These are phyloP conservation scores for Malurus cyaneus DNA, from an alignment of 2,113 vertebrate species.

Conservation along the genomic window DNA sequence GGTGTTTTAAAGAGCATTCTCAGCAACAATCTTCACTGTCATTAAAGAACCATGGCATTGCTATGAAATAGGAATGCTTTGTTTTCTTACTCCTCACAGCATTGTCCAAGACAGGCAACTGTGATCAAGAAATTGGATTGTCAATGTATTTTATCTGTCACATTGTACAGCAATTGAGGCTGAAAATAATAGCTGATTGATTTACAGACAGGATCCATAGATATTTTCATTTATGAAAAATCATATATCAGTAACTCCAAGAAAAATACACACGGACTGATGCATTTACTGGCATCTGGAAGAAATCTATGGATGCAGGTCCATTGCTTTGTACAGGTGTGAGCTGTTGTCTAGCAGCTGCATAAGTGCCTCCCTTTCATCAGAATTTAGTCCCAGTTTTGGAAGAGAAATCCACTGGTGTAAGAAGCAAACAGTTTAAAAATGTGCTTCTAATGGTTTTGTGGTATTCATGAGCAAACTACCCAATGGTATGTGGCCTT, in stretches of 20 bases:
- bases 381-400: background rate
- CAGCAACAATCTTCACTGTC: background rate
- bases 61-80: slow-evolving; percentile 6
- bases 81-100: background rate
- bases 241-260: background rate
- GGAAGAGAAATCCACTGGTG: background rate
- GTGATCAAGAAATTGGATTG: background rate
- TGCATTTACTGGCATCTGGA: background rate
- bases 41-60: background rate
- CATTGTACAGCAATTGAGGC: background rate
- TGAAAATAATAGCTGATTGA: slow-evolving; percentile 7
- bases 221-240: background rate
- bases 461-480: background rate
- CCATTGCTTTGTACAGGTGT: background rate
- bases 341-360: background rate
- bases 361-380: background rate
- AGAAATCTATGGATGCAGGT: background rate
- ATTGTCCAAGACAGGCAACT: background rate
- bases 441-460: background rate
- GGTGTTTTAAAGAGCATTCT: background rate
- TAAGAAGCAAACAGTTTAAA: background rate
- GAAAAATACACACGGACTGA: background rate
- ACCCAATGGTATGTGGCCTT: background rate
- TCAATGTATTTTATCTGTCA: background rate
- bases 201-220: background rate